Conservation (phyloP, 2,797 vertebrate genomes). For the Coregonus ussuriensis region DNA sequence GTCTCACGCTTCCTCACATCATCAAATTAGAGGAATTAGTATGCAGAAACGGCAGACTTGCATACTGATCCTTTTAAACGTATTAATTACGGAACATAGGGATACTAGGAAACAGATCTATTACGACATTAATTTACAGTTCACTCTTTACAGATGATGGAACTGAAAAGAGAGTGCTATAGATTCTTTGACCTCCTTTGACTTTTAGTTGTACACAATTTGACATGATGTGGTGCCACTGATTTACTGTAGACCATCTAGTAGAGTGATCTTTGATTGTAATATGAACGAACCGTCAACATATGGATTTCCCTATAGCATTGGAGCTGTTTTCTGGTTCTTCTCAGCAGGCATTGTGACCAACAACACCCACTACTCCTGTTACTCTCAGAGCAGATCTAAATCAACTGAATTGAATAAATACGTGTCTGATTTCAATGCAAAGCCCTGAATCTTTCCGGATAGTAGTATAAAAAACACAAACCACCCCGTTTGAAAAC, state of each 20-base stretch:
- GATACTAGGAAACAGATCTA: not conserved
- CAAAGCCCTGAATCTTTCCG: not conserved
- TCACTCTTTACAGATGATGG: not conserved
- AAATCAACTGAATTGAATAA: not conserved
- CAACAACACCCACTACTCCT: not conserved
- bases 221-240: too few relatives aligned
- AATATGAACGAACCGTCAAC: not conserved
- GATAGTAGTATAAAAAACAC: not conserved
- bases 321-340: not conserved
- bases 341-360: not conserved
- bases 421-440: not conserved
- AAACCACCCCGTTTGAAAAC: not conserved
- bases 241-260: too few relatives aligned
- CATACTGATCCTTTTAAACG: not conserved
- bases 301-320: not conserved
- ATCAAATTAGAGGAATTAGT: not conserved
- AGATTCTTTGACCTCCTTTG: too few relatives aligned
- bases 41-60: not conserved
- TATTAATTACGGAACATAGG: too few relatives aligned
- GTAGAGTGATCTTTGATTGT: not conserved
- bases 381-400: not conserved
- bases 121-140: not conserved
- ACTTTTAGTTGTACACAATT: not conserved
- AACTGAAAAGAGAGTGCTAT: too few relatives aligned
- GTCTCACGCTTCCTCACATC: not conserved